A percentile compares a stretch with the other conserved stretches of the same genome.
These are phyloP conservation scores for Calcarius lapponicus DNA, from an alignment of 2,797 vertebrate species.

Conservation along the genomic window DNA sequence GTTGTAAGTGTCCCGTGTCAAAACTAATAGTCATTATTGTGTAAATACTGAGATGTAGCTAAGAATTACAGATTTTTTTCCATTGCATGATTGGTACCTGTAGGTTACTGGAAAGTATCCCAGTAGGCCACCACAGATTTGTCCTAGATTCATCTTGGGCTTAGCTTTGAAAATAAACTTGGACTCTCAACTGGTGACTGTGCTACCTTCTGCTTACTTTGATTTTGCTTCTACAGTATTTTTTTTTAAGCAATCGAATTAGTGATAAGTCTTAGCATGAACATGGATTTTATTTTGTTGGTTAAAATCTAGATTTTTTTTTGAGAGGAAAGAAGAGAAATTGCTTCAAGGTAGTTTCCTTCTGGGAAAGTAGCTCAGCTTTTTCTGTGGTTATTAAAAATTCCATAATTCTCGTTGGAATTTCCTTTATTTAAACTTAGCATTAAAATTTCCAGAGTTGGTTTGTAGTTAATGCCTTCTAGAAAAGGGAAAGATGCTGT, in stretches of 20 bases:
- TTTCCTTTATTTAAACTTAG: neutral
- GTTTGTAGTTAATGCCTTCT: neutral
- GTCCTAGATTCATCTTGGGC: neutral
- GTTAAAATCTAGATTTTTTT: neutral
- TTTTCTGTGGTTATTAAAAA: neutral
- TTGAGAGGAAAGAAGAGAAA: neutral
- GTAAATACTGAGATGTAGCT: neutral
- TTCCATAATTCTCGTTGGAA: neutral
- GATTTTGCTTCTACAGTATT: neutral
- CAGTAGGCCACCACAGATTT: neutral
- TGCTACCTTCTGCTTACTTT: neutral
- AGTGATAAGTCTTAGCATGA: neutral
- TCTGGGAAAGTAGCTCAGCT: neutral
- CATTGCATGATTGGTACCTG: neutral
- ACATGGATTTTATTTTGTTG: fast-evolving
- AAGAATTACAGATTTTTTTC: neutral
- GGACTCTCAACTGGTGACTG: neutral
- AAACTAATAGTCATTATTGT: neutral
- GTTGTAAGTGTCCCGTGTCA: neutral
- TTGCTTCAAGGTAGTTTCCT: neutral
- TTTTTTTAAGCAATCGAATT: neutral
- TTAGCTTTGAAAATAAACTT: neutral
- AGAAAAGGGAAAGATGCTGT: neutral
- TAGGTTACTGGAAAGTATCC: neutral
- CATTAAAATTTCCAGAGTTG: neutral